Evolutionary conservation across 2,888 invertebrate species (phyloP).

Genomic region (Sussaba pulchella): DNA sequence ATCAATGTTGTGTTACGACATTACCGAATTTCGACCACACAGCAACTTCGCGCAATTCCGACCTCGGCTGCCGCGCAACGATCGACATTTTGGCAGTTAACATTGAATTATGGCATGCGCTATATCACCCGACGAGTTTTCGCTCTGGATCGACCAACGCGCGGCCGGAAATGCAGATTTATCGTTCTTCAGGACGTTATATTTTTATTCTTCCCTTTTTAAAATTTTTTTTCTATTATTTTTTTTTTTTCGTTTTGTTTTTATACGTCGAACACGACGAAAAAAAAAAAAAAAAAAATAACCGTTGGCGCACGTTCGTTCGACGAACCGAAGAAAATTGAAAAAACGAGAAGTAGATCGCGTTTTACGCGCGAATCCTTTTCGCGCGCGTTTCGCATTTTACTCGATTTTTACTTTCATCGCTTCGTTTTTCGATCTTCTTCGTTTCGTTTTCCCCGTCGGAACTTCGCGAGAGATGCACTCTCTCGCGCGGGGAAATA

Average conservation of each 20-base stretch:
- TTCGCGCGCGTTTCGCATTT: constrained; percentile 39
- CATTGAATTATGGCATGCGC: constrained; percentile 72
- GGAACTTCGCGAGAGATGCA: too few relatives aligned
- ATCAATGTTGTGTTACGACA: constrained; percentile 33
- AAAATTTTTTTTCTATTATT: not conserved
- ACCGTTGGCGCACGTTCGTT: constrained; percentile 21
- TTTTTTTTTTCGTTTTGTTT: not conserved
- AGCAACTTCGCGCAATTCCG: constrained; percentile 39
- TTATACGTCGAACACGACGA: not conserved
- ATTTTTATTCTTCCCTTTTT: too few relatives aligned
- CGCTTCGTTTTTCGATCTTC: constrained; percentile 39
- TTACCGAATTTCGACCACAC: constrained; percentile 35
- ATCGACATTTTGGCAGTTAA: constrained; percentile 77
- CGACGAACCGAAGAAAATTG: constrained; percentile 50
- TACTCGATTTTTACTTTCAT: constrained; percentile 46
- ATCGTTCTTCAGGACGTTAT: constrained; percentile 32
- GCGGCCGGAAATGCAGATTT: constrained; percentile 56
- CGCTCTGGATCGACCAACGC: constrained; percentile 26
- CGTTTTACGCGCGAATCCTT: too few relatives aligned
- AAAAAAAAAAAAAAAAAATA: not conserved
- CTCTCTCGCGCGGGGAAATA: constrained; percentile 52
- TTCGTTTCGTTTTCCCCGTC: constrained; percentile 8
- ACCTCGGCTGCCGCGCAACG: constrained; percentile 56
- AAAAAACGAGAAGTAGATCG: constrained; percentile 38
- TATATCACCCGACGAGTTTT: constrained; percentile 68